A percentile compares a stretch with the other conserved stretches of the same genome.
Conservation (phyloP, 2,113 vertebrate species). For the Psittacara wagleri region DNA sequence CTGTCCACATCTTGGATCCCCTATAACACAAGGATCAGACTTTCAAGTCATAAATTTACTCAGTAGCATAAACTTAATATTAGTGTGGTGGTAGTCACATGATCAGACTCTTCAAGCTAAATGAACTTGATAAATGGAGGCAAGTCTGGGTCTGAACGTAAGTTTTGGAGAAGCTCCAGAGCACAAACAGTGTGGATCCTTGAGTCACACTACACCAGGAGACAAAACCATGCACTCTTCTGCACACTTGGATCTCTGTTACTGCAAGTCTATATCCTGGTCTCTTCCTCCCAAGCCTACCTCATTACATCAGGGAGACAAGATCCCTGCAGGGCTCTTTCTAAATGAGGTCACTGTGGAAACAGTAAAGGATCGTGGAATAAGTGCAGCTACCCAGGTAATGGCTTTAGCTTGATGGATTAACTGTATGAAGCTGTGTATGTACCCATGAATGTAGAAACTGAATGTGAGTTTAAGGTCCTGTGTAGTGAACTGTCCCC, state of each 20-base stretch:
- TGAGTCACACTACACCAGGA: not conserved
- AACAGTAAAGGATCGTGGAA: not conserved
- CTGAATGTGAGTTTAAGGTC: not conserved
- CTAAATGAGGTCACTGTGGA: not conserved
- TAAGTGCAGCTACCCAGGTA: not conserved
- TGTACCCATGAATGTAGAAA: not conserved
- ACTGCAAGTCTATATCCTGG: not conserved
- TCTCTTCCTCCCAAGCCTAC: not conserved
- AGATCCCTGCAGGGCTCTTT: not conserved
- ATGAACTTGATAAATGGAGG: constrained; percentile 25
- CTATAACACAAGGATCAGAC: constrained; percentile 13
- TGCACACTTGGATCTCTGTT: not conserved
- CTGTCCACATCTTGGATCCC: not conserved
- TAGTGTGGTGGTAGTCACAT: constrained; percentile 8
- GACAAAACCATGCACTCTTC: not conserved
- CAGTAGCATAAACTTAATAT: constrained; percentile 36
- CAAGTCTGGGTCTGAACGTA: not conserved
- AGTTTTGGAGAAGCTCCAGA: constrained; percentile 46
- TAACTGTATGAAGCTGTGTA: not conserved
- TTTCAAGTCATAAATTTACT: constrained; percentile 57
- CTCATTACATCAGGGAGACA: not conserved
- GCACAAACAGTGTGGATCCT: not conserved
- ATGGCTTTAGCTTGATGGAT: not conserved
- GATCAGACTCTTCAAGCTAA: constrained; percentile 11
- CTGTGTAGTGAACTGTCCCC: not conserved